Evolutionary conservation across 2,113 vertebrate species (phyloP).

Genomic region (Etheostoma cragini): DNA sequence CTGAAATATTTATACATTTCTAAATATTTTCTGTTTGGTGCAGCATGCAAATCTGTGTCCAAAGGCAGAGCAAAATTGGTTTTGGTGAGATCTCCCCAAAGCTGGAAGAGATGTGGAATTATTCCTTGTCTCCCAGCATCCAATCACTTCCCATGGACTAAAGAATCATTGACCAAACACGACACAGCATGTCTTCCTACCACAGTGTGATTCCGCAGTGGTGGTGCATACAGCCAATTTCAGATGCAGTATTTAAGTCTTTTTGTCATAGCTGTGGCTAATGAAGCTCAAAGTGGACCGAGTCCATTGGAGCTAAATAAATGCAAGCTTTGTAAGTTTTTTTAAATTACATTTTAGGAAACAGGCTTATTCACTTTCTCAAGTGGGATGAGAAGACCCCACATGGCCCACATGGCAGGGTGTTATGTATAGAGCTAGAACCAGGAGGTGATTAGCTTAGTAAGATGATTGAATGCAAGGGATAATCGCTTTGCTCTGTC

Average conservation of each 20-base stretch:
- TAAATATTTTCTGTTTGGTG: conserved; percentile 29
- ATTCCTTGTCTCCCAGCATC: conserved; percentile 32
- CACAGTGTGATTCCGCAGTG: not conserved
- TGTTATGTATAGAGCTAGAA: not conserved
- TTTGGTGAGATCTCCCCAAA: conserved; percentile 42
- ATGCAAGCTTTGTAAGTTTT: not conserved
- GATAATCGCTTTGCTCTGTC: not conserved
- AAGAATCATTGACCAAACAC: conserved; percentile 21
- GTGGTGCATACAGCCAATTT: not conserved
- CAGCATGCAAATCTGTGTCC: conserved; percentile 41
- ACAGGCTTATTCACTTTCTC: not conserved
- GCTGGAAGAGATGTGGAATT: conserved; percentile 38
- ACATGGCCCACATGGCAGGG: not conserved
- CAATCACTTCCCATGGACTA: conserved; percentile 27
- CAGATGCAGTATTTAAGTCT: not conserved
- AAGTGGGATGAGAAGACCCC: not conserved
- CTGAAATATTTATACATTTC: conserved; percentile 28
- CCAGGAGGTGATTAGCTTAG: not conserved
- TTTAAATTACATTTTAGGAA: not conserved
- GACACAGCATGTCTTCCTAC: not conserved
- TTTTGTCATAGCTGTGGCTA: not conserved
- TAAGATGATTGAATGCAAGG: not conserved
- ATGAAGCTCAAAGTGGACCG: not conserved
- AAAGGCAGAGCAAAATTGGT: conserved; percentile 53
- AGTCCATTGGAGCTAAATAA: not conserved